Evolutionary conservation across 2,797 vertebrate genomes (phyloP).

Genomic region (Gallinago solitaria): DNA sequence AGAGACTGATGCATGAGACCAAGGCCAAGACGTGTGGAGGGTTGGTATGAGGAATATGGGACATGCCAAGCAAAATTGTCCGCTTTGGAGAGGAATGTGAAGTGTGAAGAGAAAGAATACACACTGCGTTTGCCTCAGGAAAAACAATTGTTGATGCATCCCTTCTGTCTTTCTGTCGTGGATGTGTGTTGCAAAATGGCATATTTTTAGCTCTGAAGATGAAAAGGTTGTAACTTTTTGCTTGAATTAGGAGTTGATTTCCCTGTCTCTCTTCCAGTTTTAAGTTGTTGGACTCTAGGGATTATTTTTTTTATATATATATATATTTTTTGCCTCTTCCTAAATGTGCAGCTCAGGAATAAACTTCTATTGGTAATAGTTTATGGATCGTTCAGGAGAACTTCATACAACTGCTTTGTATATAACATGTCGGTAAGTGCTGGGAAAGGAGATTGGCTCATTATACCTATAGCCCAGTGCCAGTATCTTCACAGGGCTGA

Average conservation of each 20-base stretch:
- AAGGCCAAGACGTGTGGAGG: neutral
- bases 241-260: neutral
- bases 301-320: too few relatives aligned
- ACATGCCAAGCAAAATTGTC: neutral
- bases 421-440: accelerated
- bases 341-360: neutral
- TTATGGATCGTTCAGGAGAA: neutral
- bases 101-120: neutral
- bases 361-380: neutral
- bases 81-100: neutral
- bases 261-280: neutral
- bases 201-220: neutral
- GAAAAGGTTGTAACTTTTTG: neutral
- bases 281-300: neutral
- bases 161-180: neutral
- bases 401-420: neutral
- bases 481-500: neutral
- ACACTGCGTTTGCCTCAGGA: neutral
- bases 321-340: neutral
- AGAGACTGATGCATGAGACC: neutral
- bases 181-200: neutral
- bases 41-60: neutral
- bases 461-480: neutral
- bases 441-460: neutral
- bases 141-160: neutral